Evolutionary conservation across 2,797 vertebrate genomes (phyloP).

Genomic region (Xenops minutus): DNA sequence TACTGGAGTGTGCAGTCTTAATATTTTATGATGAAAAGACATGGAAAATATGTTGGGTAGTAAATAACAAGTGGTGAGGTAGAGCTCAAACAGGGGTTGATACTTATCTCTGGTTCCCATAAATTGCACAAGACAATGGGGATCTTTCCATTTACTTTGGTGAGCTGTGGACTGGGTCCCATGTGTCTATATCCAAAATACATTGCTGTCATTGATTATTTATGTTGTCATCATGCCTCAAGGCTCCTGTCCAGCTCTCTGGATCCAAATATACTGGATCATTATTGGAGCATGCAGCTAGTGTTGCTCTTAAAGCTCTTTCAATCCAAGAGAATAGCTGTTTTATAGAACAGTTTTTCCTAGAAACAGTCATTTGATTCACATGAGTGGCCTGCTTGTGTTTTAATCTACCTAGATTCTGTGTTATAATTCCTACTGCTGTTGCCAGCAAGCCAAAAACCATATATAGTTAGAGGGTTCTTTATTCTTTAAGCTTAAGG

Average conservation of each 20-base stretch:
- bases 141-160: not conserved
- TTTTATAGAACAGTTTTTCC: not conserved
- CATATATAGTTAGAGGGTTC: not conserved
- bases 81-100: not conserved
- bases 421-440: not conserved
- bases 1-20: conserved; percentile 55
- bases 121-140: not conserved
- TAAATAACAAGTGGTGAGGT: conserved; percentile 32
- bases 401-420: not conserved
- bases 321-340: not conserved
- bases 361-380: not conserved
- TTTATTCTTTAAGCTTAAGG: not conserved
- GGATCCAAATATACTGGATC: not conserved
- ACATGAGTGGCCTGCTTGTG: not conserved
- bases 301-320: not conserved
- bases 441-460: not conserved
- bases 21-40: conserved; percentile 72
- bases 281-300: not conserved
- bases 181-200: not conserved
- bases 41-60: conserved; percentile 66
- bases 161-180: not conserved
- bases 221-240: not conserved
- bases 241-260: not conserved
- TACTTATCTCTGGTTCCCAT: not conserved
- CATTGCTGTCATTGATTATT: conserved; percentile 6